A percentile compares a stretch with the other conserved stretches of the same genome.
Conservation (phyloP, 1,140 invertebrate species). For the Saxidomus purpurata region DNA sequence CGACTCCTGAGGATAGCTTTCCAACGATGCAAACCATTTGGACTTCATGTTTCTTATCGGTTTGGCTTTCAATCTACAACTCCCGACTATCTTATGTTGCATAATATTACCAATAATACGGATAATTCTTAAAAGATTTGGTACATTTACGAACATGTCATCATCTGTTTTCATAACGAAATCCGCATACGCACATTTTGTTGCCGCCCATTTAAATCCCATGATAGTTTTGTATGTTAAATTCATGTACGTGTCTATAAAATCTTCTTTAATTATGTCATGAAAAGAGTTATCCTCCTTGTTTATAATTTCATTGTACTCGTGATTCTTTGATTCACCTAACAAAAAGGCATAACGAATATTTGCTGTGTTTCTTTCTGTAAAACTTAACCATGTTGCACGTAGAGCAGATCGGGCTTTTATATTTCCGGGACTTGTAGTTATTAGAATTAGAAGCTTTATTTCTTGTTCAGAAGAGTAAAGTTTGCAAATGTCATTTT, state of each 20-base stretch:
- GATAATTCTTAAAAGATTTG: constrained; percentile 63
- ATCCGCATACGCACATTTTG: constrained; percentile 88
- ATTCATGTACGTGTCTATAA: constrained; percentile 93
- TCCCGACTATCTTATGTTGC: constrained; percentile 6
- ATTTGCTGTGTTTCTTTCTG: constrained; percentile 68
- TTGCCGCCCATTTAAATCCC: constrained; percentile 92
- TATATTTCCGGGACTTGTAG: constrained; percentile 32
- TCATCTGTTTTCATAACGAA: constrained; percentile 87
- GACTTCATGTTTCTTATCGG: constrained; percentile 46
- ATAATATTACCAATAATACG: background rate
- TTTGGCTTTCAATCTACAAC: background rate
- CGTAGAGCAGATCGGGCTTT: constrained; percentile 63
- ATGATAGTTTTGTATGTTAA: constrained; percentile 95
- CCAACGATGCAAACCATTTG: constrained; percentile 62
- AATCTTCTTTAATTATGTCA: constrained; percentile 93
- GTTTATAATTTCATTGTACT: background rate
- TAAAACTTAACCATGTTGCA: constrained; percentile 68
- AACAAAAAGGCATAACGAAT: constrained; percentile 69
- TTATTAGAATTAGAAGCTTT: constrained; percentile 46
- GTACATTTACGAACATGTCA: constrained; percentile 87
- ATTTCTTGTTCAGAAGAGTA: constrained; percentile 3
- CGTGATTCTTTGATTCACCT: constrained; percentile 1
- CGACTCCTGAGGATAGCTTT: constrained; percentile 80
- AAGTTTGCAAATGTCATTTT: constrained; percentile 53
- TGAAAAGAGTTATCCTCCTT: constrained; percentile 89